phyloP scores from a whole-genome alignment of 2,113 vertebrate genomes.

The Desmodus rotundus region DNA sequence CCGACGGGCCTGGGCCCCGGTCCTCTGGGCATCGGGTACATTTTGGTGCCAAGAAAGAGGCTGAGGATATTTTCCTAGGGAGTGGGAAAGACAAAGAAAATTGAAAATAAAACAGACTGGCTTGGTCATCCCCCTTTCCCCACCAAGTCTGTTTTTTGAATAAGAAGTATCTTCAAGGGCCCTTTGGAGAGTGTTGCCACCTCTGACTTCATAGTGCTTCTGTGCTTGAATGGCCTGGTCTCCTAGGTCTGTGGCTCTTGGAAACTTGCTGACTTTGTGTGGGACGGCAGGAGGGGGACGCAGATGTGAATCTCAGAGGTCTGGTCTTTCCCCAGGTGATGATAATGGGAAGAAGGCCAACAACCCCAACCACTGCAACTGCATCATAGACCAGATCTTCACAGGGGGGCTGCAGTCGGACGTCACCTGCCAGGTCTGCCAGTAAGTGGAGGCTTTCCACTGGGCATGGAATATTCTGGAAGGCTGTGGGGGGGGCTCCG shows the following conservation, averaged over 20 bases:
- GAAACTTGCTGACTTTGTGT: not conserved
- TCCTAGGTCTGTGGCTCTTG: not conserved
- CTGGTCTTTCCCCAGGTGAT: conserved; percentile 83
- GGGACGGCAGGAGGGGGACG: not conserved
- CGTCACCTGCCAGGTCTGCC: conserved; percentile 98
- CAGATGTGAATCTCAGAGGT: not conserved
- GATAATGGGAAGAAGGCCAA: conserved; percentile 98
- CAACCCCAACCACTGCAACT: conserved; percentile 99
- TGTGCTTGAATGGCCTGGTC: not conserved
- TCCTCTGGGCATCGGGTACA: not conserved
- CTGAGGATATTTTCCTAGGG: not conserved
- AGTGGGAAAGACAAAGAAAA: not conserved
- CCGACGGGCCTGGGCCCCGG: not conserved
- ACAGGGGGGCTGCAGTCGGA: conserved; percentile 97
- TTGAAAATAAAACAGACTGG: not conserved
- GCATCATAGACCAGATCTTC: conserved; percentile 99
- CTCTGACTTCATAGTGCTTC: not conserved
- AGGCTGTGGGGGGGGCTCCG: too few relatives aligned
- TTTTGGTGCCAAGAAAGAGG: not conserved
- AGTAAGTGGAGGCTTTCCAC: conserved; percentile 81
- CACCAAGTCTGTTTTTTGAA: not conserved
- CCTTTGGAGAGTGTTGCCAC: too few relatives aligned
- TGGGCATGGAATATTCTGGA: accelerated
- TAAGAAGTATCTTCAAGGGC: too few relatives aligned
- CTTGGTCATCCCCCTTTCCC: not conserved